Evolutionary conservation across 2,888 invertebrate genomes (phyloP), one percentile per base, ranked within the genome.

Genomic region (Pegoplata infirma): DNA sequence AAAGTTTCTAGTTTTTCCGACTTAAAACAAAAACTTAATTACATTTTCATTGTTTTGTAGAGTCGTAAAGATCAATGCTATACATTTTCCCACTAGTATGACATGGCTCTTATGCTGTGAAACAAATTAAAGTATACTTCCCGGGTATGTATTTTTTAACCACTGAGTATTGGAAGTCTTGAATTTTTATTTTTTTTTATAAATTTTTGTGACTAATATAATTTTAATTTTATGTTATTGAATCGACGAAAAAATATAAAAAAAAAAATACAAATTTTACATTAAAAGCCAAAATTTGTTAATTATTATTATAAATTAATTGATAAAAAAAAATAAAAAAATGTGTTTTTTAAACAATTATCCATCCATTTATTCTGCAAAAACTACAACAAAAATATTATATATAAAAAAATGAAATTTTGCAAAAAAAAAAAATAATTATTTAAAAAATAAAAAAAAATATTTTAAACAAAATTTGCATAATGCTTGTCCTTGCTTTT

Each of bases 291-390:
- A 40, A 40, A 40, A 40, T n/a, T 68, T 44, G 49, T 75, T 40
- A 63, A 76, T 56, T 63, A 55, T 59, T 58, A 46, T n/a, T 14
- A 76, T 2, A 66, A 73, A 19, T 17, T 44, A n/a, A 21, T 25
- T 51, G 63, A 63, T 47, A 74, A 61, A 53, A 63, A 53, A 53
- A 51, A 68, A 47, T 58, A 46, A 53, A 63, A 71, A 55, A 71
- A 72, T 77, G 64, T 79, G 76, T 80, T 79, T 79, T 76, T 80
- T 67, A 55, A 82, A 79, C 64, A 83, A 82, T 81, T 82, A 78
- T 83, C 83, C 83, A 83, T 83, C 83, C 83, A 83, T 82, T 83
- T 83, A 79, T 83, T 82, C 81, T 81, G 82, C 80, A 68, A 81
- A 74, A n/a, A n/a, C n/a, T n/a, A 76, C 64, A 76, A 61, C 64